Conservation (phyloP, 2,113 vertebrate genomes). For the Macrotis lagotis region DNA sequence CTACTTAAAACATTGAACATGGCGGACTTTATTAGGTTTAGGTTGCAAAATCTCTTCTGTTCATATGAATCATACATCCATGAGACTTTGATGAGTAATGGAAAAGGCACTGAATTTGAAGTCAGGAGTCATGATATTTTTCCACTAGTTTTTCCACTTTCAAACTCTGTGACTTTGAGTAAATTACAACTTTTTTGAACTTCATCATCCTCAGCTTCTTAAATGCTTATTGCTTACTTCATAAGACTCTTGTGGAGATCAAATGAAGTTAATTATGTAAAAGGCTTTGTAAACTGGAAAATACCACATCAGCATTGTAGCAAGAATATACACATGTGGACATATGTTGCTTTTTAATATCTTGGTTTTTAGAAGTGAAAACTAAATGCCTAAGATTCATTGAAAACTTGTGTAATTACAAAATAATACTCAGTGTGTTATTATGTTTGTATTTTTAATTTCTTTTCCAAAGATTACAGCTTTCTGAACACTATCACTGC, state of each 20-base stretch:
- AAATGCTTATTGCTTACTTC: background rate
- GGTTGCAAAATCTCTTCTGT: background rate
- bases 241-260: background rate
- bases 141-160: background rate
- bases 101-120: background rate
- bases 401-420: background rate
- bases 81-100: background rate
- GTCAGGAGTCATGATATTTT: background rate
- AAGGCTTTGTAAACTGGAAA: background rate
- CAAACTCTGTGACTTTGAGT: background rate
- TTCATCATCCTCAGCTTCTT: background rate
- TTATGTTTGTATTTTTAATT: background rate
- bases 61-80: background rate
- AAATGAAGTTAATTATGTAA: background rate
- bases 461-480: conserved; percentile 80
- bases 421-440: background rate
- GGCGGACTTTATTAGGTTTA: background rate
- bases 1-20: background rate
- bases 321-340: background rate
- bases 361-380: background rate
- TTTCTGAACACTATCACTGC: conserved; percentile 87
- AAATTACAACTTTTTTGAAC: background rate
- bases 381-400: background rate
- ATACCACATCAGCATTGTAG: background rate
- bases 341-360: background rate